Percentiles rank a stretch among this genome's conserved stretches.
phyloP scores from a whole-genome alignment of 2,797 vertebrate species.

The Acipenser transmontanus region DNA sequence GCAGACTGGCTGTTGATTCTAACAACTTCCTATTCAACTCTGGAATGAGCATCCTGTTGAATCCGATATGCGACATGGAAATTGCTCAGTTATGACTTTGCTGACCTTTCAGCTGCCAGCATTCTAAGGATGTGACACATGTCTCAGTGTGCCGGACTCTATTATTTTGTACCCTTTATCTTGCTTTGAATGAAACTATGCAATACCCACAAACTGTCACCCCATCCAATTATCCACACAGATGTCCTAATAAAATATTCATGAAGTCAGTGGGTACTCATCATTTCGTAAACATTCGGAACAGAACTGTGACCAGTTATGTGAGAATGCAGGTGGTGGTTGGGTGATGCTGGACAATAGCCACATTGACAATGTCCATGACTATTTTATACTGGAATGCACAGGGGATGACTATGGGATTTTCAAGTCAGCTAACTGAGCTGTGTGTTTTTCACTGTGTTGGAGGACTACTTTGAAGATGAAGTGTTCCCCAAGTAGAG shows the following conservation, averaged over 20 bases:
- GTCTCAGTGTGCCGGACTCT: slow-evolving; percentile 24
- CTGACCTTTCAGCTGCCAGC: slow-evolving; percentile 52
- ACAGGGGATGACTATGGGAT: no score
- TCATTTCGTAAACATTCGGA: no score
- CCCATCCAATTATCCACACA: not conserved
- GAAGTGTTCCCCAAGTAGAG: no score
- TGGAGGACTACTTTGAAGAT: no score
- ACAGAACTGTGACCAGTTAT: no score
- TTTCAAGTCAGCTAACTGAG: no score
- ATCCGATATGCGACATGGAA: slow-evolving; percentile 59
- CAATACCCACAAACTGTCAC: not conserved
- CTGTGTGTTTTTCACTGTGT: no score
- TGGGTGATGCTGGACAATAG: no score
- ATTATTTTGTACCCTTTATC: not conserved
- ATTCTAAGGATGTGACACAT: slow-evolving; percentile 52
- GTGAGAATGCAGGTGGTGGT: no score
- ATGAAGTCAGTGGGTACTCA: not conserved
- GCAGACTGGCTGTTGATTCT: slow-evolving; percentile 45
- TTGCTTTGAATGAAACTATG: not conserved
- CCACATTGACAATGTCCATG: no score
- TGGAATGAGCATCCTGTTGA: slow-evolving; percentile 64
- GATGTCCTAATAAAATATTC: not conserved
- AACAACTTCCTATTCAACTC: slow-evolving; percentile 50
- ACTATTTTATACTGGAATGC: no score
- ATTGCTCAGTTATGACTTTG: slow-evolving; percentile 61